Evolutionary conservation across 1,140 invertebrate genomes (phyloP).

Genomic region (Hypsibius dujardini): DNA sequence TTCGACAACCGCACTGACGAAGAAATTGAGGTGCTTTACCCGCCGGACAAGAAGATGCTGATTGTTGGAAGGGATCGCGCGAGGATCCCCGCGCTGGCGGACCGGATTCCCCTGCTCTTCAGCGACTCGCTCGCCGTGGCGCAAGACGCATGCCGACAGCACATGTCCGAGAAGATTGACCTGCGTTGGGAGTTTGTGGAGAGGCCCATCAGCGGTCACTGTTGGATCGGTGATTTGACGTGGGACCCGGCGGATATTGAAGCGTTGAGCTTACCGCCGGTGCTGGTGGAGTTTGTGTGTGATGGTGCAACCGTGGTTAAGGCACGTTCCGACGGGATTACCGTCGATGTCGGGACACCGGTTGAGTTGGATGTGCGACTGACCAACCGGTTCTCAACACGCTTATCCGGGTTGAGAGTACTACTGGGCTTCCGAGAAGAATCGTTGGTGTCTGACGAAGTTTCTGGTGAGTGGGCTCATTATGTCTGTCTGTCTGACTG

Average conservation of each 20-base stretch:
- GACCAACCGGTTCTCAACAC: not conserved
- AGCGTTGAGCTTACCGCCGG: not conserved
- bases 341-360: not conserved
- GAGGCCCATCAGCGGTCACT: not conserved
- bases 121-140: not conserved
- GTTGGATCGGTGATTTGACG: slow-evolving; percentile 6
- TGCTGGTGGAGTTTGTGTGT: not conserved
- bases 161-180: not conserved
- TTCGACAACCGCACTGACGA: slow-evolving; percentile 11
- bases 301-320: not conserved
- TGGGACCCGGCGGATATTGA: not conserved
- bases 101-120: not conserved
- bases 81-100: not conserved
- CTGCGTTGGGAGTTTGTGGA: slow-evolving; percentile 13
- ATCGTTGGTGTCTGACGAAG: not conserved
- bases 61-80: slow-evolving; percentile 8
- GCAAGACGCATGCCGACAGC: not conserved
- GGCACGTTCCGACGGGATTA: not conserved
- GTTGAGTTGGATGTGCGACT: not conserved
- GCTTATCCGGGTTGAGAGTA: not conserved
- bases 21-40: not conserved
- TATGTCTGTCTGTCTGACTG: not conserved
- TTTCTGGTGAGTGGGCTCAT: not conserved
- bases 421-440: not conserved
- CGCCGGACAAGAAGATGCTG: slow-evolving; percentile 13